phyloP scores from a whole-genome alignment of 2,797 vertebrate genomes.

The Benthosema pterotum region DNA sequence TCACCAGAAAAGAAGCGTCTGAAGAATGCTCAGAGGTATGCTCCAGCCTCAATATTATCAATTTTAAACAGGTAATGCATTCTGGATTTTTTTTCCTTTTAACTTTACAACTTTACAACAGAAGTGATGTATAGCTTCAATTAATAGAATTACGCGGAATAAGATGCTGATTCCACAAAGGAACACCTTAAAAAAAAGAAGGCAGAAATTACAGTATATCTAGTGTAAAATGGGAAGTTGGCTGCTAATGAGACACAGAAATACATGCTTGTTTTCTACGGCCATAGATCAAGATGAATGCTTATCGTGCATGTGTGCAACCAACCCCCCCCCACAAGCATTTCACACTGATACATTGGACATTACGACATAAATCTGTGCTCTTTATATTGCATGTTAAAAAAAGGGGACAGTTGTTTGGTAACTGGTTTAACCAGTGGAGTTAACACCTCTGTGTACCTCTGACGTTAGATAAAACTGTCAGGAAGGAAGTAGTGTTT shows the following conservation, averaged over 20 bases:
- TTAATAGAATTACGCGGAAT: constrained; percentile 40
- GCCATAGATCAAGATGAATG: constrained; percentile 55
- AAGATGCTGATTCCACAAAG: constrained; percentile 32
- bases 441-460: constrained; percentile 73
- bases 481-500: constrained; percentile 68
- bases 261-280: constrained; percentile 43
- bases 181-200: constrained; percentile 29
- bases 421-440: constrained; percentile 63
- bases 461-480: constrained; percentile 71
- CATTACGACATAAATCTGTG: constrained; percentile 44
- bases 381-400: constrained; percentile 51
- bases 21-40: constrained; percentile 42
- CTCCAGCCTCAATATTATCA: constrained; percentile 25
- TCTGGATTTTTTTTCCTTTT: constrained; percentile 3
- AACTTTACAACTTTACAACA: constrained; percentile 30
- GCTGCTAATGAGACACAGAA: constrained; percentile 56
- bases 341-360: constrained; percentile 44
- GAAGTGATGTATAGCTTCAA: constrained; percentile 61
- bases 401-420: constrained; percentile 65
- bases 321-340: constrained; percentile 24
- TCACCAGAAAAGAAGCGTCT: constrained; percentile 56
- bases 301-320: background rate
- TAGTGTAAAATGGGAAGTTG: constrained; percentile 11
- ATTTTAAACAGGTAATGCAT: constrained; percentile 24
- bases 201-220: constrained; percentile 31